These are phyloP conservation scores for Carollia perspicillata DNA, from an alignment of 2,113 vertebrate species.

Conservation along the genomic window DNA sequence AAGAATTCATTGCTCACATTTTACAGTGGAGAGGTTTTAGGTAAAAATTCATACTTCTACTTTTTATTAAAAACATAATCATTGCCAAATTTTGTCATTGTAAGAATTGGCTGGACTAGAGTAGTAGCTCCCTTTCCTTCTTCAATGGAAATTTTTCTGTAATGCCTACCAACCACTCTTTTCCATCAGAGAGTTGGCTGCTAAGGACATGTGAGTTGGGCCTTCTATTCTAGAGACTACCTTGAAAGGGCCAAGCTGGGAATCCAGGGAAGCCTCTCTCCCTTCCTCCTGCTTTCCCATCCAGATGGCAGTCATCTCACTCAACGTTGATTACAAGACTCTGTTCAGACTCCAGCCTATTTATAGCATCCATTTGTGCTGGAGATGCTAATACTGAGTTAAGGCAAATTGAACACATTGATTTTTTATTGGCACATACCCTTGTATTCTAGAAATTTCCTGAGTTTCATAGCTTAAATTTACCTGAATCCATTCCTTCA, in stretches of 20 bases:
- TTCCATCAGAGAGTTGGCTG: neutral
- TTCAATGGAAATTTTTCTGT: neutral
- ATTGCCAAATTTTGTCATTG: neutral
- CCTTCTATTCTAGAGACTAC: neutral
- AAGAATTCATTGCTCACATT: neutral
- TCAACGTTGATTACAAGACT: neutral
- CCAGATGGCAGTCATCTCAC: neutral
- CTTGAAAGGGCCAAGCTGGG: neutral
- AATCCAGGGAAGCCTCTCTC: neutral
- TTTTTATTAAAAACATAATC: neutral
- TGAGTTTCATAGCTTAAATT: neutral
- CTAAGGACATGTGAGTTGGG: neutral
- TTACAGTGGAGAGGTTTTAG: neutral
- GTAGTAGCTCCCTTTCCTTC: neutral
- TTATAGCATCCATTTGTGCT: neutral
- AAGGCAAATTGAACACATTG: neutral
- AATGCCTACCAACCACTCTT: neutral
- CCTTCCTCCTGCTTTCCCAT: neutral
- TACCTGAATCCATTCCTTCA: neutral
- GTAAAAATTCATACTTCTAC: neutral
- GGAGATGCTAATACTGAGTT: neutral
- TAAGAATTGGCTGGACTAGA: neutral
- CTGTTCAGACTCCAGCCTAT: neutral
- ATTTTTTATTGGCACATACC: neutral
- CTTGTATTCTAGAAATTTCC: conserved; percentile 2